phyloP scores from a whole-genome alignment of 1,140 invertebrate genomes.

The Globodera ellingtonae region DNA sequence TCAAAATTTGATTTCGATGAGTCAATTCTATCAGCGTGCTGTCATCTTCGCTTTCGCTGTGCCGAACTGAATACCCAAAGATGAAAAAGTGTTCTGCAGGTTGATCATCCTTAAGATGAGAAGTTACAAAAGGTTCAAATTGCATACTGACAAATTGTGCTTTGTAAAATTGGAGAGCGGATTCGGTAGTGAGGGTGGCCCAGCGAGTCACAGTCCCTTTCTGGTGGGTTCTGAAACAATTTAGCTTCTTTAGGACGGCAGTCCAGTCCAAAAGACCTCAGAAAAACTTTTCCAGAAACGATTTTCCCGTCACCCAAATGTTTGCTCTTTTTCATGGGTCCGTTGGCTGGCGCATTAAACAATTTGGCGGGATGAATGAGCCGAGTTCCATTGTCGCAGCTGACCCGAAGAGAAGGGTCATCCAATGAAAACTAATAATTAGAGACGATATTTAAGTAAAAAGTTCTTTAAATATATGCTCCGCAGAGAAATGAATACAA shows the following conservation, averaged over 20 bases:
- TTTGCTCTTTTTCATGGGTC: constrained; percentile 33
- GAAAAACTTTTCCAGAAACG: constrained; percentile 47
- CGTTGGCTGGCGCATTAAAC: constrained; percentile 44
- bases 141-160: constrained; percentile 51
- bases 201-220: constrained; percentile 47
- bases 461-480: no score
- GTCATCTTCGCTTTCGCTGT: constrained; percentile 40
- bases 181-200: constrained; percentile 47
- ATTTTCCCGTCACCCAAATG: constrained; percentile 20
- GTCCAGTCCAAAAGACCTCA: constrained; percentile 30
- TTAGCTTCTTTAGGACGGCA: not conserved
- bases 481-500: no score
- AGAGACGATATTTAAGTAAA: no score
- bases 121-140: not conserved
- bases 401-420: constrained; percentile 46
- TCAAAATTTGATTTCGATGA: constrained; percentile 50
- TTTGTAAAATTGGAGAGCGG: constrained; percentile 50
- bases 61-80: constrained; percentile 43
- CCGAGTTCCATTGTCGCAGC: constrained; percentile 35
- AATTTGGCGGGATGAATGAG: constrained; percentile 22
- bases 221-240: constrained; percentile 1
- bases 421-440: constrained; percentile 23
- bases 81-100: constrained; percentile 45
- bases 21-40: constrained; percentile 38
- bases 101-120: constrained; percentile 43